A percentile compares a stretch with the other conserved stretches of the same genome.
Conservation (phyloP, 1,140 invertebrate genomes). For the Spodoptera frugiperda region DNA sequence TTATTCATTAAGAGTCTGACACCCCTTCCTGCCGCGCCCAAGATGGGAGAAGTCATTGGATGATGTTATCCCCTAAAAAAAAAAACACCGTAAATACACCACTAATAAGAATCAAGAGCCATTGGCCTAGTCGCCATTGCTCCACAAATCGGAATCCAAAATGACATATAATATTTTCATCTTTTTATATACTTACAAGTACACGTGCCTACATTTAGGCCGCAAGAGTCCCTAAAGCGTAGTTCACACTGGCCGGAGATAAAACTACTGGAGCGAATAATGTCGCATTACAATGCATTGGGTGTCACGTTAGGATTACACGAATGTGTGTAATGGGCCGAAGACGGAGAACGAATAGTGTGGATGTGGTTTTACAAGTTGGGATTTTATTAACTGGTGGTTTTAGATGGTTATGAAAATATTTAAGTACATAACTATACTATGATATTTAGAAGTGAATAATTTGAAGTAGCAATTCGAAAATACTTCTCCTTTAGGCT, state of each 20-base stretch:
- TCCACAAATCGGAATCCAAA: conserved; percentile 15
- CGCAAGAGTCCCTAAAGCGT: conserved; percentile 43
- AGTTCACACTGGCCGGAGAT: conserved; percentile 52
- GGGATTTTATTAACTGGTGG: neutral
- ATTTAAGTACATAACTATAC: too few species aligned
- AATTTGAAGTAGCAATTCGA: too few species aligned
- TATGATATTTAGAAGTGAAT: too few species aligned
- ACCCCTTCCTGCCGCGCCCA: too few species aligned
- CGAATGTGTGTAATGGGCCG: conserved; percentile 64
- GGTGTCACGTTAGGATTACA: conserved; percentile 60
- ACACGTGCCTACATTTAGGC: conserved; percentile 24
- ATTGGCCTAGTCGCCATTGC: neutral
- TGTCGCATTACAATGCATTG: conserved; percentile 67
- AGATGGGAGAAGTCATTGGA: too few species aligned
- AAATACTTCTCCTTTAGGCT: too few species aligned
- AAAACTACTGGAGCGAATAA: conserved; percentile 59
- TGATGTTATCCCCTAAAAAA: too few species aligned
- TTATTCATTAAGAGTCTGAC: too few species aligned
- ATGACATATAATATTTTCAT: conserved; percentile 13
- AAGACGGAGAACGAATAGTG: conserved; percentile 46
- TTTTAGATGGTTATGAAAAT: too few species aligned
- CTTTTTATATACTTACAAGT: conserved; percentile 14
- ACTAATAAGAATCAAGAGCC: neutral
- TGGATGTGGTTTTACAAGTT: conserved; percentile 48
- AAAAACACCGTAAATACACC: too few species aligned